Conservation (phyloP, 2,113 vertebrate genomes). For the Syngnathoides biaculeatus region DNA sequence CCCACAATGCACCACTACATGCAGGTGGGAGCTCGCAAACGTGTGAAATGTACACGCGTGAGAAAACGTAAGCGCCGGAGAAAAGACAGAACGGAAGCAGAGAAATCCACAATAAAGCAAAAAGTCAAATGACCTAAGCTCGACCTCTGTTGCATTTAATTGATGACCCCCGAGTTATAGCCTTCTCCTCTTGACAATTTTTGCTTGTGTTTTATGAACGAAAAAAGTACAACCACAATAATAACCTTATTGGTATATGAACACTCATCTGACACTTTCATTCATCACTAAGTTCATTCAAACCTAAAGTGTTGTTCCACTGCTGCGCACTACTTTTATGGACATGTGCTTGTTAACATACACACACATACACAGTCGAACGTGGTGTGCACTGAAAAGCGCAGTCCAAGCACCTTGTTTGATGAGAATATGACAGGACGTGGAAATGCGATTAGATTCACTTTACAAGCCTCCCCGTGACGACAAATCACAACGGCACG, state of each 20-base stretch:
- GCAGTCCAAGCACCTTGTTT: constrained; percentile 66
- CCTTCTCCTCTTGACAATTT: no score
- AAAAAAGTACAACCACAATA: no score
- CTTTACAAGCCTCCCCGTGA: constrained; percentile 35
- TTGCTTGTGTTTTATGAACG: neutral
- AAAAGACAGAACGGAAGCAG: neutral
- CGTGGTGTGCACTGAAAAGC: constrained; percentile 3
- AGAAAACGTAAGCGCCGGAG: constrained; percentile 10
- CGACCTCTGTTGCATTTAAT: no score
- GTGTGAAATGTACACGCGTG: neutral
- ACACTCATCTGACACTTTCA: neutral
- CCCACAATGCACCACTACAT: constrained; percentile 33
- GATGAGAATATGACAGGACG: constrained; percentile 54
- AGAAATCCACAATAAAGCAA: constrained; percentile 3
- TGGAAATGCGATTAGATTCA: constrained; percentile 53
- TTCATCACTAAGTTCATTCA: constrained; percentile 32
- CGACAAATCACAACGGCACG: constrained; percentile 22
- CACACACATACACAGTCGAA: constrained; percentile 8
- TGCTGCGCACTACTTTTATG: constrained; percentile 31
- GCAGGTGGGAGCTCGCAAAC: constrained; percentile 6
- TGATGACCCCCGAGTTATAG: no score
- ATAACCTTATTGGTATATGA: no score
- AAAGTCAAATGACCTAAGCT: neutral
- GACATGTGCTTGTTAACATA: constrained; percentile 25
- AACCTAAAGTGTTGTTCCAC: constrained; percentile 39